Evolutionary conservation across 2,113 vertebrate species (phyloP), one percentile per base, ranked within the genome.

Genomic region (Pandion haliaetus): DNA sequence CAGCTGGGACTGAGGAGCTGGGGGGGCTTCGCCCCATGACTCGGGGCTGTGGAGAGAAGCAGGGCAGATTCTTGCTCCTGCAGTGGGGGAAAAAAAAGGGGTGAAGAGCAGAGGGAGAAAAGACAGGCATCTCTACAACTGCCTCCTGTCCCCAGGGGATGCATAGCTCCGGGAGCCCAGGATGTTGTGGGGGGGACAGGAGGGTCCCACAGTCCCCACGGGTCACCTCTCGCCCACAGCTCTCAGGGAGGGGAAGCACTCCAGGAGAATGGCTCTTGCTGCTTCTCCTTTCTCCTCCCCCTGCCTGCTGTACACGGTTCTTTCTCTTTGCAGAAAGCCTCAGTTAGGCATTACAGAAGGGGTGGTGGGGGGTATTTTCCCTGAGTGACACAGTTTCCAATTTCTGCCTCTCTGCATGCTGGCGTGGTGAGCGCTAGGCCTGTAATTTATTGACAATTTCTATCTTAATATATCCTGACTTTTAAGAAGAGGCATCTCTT

Each of bases 381-480:
- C 45, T 11, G 4, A 54, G 36, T 50, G 76, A 92, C 58, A 77
- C 7, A 5, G 54, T 67, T 91, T 83, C 72, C 62, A 52, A 55
- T 66, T 82, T 50, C 36, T 69, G 76, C 77, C 50, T 83, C 50
- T 67, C 40, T 36, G 3, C 14, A 13, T 4, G 21, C 20, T 8
- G 4, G 40, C 5, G 3, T 40, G 55, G 36, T 3, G 29, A 95
- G 52, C 4, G 1, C 58, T 17, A n/a, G 77, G 67, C n/a, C 65
- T 92, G 40, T 40, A 90, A 92, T 83, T 90, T 95, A 88, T 79
- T 91, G 90, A 81, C 82, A 82, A 71, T 85, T 86, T 86, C 16
- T 78, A 52, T 77, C 90, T 90, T 96, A 89, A 93, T 79, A 88
- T 29, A 83, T 42, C 74, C 91, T 86, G 93, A 70, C 80, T 96